phyloP scores from a whole-genome alignment of 2,113 vertebrate species.

The Clarias magur region DNA sequence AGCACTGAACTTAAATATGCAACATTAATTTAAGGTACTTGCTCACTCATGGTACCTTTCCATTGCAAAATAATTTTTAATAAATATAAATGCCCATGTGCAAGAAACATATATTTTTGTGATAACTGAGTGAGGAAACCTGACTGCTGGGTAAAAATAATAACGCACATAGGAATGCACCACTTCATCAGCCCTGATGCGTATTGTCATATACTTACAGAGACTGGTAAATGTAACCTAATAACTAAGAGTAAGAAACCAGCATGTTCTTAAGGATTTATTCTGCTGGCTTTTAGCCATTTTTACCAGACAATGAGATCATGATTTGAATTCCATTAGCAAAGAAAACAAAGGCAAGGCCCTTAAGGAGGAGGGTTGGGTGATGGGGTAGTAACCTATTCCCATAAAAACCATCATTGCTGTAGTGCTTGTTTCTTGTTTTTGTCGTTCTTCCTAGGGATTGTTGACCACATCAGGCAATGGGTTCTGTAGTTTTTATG shows the following conservation, averaged over 20 bases:
- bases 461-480: no score
- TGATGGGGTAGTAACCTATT: no score
- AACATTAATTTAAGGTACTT: background rate
- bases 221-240: background rate
- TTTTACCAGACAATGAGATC: background rate
- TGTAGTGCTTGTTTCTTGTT: background rate
- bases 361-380: no score
- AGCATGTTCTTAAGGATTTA: background rate
- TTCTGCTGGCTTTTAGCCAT: background rate
- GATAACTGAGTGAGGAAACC: background rate
- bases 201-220: background rate
- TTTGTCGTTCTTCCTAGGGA: background rate
- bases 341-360: background rate
- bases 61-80: background rate
- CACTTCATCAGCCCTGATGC: background rate
- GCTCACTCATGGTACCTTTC: background rate
- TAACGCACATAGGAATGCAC: background rate
- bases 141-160: background rate
- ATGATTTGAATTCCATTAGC: background rate
- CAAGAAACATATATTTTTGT: background rate
- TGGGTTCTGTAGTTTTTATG: no score
- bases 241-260: background rate
- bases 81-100: background rate
- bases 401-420: background rate
- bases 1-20: background rate